A percentile compares a stretch with the other conserved stretches of the same genome.
Evolutionary conservation across 2,888 invertebrate genomes (phyloP).

Genomic region (Silvanus unidentatus): DNA sequence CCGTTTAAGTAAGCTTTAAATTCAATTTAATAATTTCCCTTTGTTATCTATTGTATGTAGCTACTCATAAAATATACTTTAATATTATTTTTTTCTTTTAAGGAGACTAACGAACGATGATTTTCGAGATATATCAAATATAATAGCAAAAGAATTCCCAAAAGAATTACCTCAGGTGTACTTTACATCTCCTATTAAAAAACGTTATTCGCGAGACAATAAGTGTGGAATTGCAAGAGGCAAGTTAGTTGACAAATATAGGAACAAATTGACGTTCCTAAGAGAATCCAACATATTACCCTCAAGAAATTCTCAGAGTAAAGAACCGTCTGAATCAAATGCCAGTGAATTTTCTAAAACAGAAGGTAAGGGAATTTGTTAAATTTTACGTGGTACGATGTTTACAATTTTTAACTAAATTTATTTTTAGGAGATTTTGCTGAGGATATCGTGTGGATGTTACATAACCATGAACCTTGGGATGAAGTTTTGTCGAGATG

Average conservation of each 20-base stretch:
- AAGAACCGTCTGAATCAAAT: conserved; percentile 3
- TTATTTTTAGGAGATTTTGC: background rate
- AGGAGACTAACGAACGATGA: conserved; percentile 2
- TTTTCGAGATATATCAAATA: conserved; percentile 1
- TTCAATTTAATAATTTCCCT: background rate
- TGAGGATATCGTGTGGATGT: background rate
- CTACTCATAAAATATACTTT: background rate
- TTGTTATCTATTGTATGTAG: background rate
- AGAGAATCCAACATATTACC: conserved; percentile 6
- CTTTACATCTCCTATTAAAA: conserved; percentile 6
- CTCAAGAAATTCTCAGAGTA: too few relatives aligned
- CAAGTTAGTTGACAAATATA: conserved; percentile 11
- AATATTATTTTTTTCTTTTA: conserved; percentile 1
- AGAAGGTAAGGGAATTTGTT: background rate
- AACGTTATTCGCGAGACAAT: conserved; percentile 5
- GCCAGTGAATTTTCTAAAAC: background rate
- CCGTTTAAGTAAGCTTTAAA: conserved; percentile 3
- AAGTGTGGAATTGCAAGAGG: conserved; percentile 9
- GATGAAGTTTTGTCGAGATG: background rate
- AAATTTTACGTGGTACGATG: background rate
- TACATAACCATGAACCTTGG: background rate
- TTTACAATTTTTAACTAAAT: background rate
- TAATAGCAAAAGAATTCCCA: conserved; percentile 1
- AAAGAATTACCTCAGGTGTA: conserved; percentile 1
- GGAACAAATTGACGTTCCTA: conserved; percentile 7